Evolutionary conservation across 1,140 invertebrate genomes (phyloP), one percentile per base, ranked within the genome.

Genomic region (Hydropsyche tenuis): DNA sequence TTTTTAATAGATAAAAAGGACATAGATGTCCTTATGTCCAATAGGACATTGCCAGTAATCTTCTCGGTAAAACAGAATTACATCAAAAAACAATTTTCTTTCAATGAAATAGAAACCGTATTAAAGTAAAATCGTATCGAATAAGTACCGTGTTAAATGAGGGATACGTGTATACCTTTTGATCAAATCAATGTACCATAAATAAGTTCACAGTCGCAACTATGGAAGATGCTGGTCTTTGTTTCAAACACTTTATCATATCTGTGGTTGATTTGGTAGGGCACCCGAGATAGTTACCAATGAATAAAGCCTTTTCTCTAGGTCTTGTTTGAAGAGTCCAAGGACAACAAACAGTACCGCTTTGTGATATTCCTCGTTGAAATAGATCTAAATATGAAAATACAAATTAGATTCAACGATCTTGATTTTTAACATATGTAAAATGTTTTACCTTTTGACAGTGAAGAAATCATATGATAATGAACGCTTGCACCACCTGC

Each of bases 301-400:
- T 80, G 74, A 88, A 84, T 53, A 87, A 86, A 0, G 93, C 88
- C 78, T 93, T 93, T 73, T 90, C 85, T 1, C 86, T 80, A 0
- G 92, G 85, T 43, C 90, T 88, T 78, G 90, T 85, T 0, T 89
- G 86, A 45, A 91, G 84, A 0, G 91, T 87, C 94, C 91, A 96
- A 1, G 88, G 88, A 77, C 87, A 83, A 0, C 94, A 81, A 3
- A 89, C 88, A 12, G 90, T 90, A 0, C 94, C 94, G 79, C 93
- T 95, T 82, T 91, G 88, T 0, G 94, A 90, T 56, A 96, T 90
- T 2, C 90, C 93, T 62, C 89, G 86, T 79, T 89, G 80, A 78
- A 92, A 91, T 60, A 92, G 81, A 75, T 86, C 89, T 89, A 76
- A 73, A 68, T 80, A 73, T 60, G 37, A 71, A 42, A 37, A n/a